Conservation (phyloP, 2,888 invertebrate species). For the Isoperla grammatica region DNA sequence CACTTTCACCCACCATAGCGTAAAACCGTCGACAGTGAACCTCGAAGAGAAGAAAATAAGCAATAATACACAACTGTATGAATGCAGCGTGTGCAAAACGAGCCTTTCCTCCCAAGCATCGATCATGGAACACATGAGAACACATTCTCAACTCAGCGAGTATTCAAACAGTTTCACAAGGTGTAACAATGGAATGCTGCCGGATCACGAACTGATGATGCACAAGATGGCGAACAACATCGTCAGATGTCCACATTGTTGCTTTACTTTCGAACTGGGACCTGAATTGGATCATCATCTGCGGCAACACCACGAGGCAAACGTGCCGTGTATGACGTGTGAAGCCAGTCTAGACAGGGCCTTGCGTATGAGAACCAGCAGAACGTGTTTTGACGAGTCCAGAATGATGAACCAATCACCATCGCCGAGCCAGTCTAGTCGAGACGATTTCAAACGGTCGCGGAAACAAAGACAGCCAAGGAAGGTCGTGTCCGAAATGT, state of each 20-base stretch:
- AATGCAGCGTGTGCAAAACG: conserved; percentile 46
- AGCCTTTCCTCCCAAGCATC: conserved; percentile 44
- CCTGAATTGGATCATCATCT: conserved; percentile 34
- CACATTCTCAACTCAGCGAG: conserved; percentile 45
- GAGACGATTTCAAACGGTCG: conserved; percentile 38
- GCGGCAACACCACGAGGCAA: conserved; percentile 34
- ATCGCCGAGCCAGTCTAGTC: conserved; percentile 1
- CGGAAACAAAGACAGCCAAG: conserved; percentile 51
- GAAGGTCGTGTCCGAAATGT: conserved; percentile 41
- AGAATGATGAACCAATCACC: conserved; percentile 25
- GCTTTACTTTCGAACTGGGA: conserved; percentile 23
- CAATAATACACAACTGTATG: conserved; percentile 36
- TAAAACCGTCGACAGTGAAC: conserved; percentile 11
- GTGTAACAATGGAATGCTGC: conserved; percentile 25
- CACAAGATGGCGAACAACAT: background rate
- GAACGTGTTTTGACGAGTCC: conserved; percentile 21
- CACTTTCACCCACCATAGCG: conserved; percentile 43
- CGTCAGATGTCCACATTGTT: conserved; percentile 38
- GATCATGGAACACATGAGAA: conserved; percentile 48
- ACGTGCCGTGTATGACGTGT: conserved; percentile 11
- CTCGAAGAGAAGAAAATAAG: conserved; percentile 23
- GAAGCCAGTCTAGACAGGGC: no score
- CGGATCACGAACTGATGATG: conserved; percentile 16
- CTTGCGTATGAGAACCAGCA: conserved; percentile 12
- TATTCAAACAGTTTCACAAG: conserved; percentile 34